These are phyloP conservation scores for Typhlichthys subterraneus DNA, from an alignment of 2,797 vertebrate genomes.

Conservation along the genomic window DNA sequence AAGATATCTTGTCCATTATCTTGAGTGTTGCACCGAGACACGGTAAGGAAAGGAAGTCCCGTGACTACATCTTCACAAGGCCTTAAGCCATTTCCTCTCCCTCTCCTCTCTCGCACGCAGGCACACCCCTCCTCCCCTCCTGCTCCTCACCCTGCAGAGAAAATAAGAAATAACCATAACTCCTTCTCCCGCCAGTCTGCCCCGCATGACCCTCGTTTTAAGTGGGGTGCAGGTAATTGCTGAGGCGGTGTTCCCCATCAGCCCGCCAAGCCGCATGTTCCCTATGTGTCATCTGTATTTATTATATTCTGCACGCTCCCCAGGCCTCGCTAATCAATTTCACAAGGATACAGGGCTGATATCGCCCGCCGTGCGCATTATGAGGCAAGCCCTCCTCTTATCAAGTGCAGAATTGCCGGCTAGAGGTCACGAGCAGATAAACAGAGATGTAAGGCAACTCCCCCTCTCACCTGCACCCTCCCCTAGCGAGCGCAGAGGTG, in stretches of 20 bases:
- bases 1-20: constrained; percentile 13
- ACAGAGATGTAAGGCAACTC: constrained; percentile 92
- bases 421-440: constrained; percentile 99
- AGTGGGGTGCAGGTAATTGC: constrained; percentile 84
- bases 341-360: constrained; percentile 91
- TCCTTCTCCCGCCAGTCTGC: constrained; percentile 74
- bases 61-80: constrained; percentile 3
- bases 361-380: constrained; percentile 87
- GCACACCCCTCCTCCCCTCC: constrained; percentile 35
- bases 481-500: constrained; percentile 71
- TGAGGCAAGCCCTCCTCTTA: constrained; percentile 88
- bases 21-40: constrained; percentile 5
- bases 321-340: constrained; percentile 90
- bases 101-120: constrained; percentile 4
- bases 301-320: constrained; percentile 91
- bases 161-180: constrained; percentile 81
- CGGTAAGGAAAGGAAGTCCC: constrained; percentile 15
- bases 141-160: constrained; percentile 64
- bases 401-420: constrained; percentile 98
- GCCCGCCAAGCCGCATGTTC: constrained; percentile 73
- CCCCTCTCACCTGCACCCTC: constrained; percentile 48
- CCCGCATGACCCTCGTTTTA: constrained; percentile 81
- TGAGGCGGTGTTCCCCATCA: constrained; percentile 80
- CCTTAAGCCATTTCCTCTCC: neutral
- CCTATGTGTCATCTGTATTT: constrained; percentile 90